Evolutionary conservation across 2,797 vertebrate species (phyloP), one percentile per base, ranked within the genome.

Genomic region (Crypturellus tataupa): DNA sequence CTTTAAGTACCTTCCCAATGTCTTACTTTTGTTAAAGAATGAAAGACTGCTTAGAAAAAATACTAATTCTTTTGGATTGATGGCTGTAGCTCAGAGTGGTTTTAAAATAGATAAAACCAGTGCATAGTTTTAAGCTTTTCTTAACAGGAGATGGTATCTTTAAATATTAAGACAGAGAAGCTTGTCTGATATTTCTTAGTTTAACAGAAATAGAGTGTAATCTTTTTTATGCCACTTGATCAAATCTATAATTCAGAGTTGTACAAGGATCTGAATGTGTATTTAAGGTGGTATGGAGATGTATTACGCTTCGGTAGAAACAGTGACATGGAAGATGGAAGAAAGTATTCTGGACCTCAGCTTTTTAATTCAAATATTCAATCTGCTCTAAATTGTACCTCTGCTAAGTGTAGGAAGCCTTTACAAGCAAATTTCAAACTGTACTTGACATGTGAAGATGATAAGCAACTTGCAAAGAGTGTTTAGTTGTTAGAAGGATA

Each of bases 121-220:
- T 65, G 63, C 67, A 91, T 85, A 89, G 69, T 72, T 93, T 93
- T 92, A 92, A 93, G 90, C 49, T 95, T 96, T 70, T 92, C 47
- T 60, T 72, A 75, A 35, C 39, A 88, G 82, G 85, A 93, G 73
- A 84, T 35, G 40, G 49, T 87, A 72, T 93, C 85, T 95, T 93
- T 86, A 95, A 95, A 95, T 93, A 94, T 78, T 90, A 95, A 95
- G 93, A 85, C 93, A 82, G 49, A 69, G 77, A 87, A 94, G 29
- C 46, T 84, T 94, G 63, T 84, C 90, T 92, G 76, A 68, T 84
- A 93, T 94, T 87, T 93, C 83, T 93, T 77, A 75, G 85, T 78
- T 90, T 92, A 93, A 77, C 35, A 80, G 79, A 85, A 78, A 42
- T 55, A 31, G 47, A 79, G 27, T 33, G 4, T 80, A 91, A 77